phyloP scores from a whole-genome alignment of 2,797 vertebrate genomes.

The Clarias platycephalus region DNA sequence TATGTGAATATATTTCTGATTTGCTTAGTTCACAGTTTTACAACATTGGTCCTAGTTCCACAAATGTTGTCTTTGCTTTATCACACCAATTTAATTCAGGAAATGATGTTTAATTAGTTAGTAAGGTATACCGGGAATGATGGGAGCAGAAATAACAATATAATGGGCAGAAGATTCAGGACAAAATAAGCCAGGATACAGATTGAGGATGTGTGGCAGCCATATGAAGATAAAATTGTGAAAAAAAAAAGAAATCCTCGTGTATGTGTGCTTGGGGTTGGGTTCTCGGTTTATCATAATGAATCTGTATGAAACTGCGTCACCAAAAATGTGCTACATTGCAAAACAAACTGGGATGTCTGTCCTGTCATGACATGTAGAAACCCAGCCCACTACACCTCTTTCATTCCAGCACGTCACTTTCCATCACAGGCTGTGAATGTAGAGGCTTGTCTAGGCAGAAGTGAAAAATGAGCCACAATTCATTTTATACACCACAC shows the following conservation, averaged over 20 bases:
- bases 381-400: slow-evolving; percentile 25
- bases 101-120: neutral
- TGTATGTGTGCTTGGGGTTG: slow-evolving; percentile 22
- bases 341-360: slow-evolving; percentile 24
- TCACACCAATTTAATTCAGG: neutral
- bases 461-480: neutral
- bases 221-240: neutral
- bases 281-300: neutral
- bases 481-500: neutral
- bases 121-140: neutral
- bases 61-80: neutral
- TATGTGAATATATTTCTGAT: neutral
- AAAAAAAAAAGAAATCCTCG: too few species aligned
- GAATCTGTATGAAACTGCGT: neutral
- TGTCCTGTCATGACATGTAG: slow-evolving; percentile 47
- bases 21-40: neutral
- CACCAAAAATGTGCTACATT: slow-evolving; percentile 26
- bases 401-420: slow-evolving; percentile 39
- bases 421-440: neutral
- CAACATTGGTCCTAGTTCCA: neutral
- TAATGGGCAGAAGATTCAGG: too few species aligned
- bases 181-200: neutral
- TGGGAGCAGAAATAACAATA: neutral
- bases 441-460: slow-evolving; percentile 22
- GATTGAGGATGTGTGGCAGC: neutral